These are phyloP conservation scores for Ivindomyrus marchei DNA, from an alignment of 2,113 vertebrate species.

Conservation along the genomic window DNA sequence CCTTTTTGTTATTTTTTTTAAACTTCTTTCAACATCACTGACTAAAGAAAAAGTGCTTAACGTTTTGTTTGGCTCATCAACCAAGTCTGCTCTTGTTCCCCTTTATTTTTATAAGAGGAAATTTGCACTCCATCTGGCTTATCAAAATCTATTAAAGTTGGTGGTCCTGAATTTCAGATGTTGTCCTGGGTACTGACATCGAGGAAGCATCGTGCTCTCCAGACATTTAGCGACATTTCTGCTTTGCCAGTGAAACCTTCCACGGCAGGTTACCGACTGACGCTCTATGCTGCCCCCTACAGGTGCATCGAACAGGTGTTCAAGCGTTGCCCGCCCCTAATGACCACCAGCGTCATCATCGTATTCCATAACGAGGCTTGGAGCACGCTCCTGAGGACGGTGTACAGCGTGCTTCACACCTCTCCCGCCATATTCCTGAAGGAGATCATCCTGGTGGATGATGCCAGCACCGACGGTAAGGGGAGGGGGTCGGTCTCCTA, in stretches of 20 bases:
- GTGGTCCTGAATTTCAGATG: constrained; percentile 40
- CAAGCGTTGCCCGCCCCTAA: constrained; percentile 82
- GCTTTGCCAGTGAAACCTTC: neutral
- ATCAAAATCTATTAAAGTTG: neutral
- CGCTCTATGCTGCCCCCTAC: constrained; percentile 20
- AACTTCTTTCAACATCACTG: constrained; percentile 43
- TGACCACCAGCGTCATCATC: constrained; percentile 91
- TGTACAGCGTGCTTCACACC: constrained; percentile 93
- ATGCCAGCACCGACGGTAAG: constrained; percentile 91
- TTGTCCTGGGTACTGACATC: constrained; percentile 22
- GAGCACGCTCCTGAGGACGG: constrained; percentile 91
- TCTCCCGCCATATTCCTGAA: constrained; percentile 89
- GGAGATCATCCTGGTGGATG: constrained; percentile 96
- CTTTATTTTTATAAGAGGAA: constrained; percentile 28
- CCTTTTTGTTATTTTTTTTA: constrained; percentile 29
- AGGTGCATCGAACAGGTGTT: constrained; percentile 98
- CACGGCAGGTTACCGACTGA: neutral
- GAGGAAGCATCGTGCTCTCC: neutral
- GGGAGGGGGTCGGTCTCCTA: constrained; percentile 5
- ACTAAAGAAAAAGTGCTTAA: constrained; percentile 30
- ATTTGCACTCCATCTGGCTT: constrained; percentile 33
- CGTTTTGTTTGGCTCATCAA: constrained; percentile 48
- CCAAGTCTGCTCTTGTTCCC: constrained; percentile 32
- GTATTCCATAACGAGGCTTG: constrained; percentile 98
- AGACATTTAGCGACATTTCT: neutral